These are phyloP conservation scores for Delia radicum DNA, from an alignment of 1,140 invertebrate genomes.

Conservation along the genomic window DNA sequence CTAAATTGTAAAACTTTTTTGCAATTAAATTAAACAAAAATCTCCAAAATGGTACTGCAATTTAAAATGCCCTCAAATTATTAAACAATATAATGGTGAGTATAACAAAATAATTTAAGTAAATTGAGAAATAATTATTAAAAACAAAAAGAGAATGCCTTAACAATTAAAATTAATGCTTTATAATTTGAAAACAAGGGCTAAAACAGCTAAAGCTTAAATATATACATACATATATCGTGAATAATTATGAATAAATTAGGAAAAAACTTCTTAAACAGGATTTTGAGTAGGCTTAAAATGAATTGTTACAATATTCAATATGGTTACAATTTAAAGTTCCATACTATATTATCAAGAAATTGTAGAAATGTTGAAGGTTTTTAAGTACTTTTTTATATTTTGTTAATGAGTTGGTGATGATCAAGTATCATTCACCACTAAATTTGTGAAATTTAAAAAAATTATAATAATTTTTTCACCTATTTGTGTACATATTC, in stretches of 20 bases:
- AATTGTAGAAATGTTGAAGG: no score
- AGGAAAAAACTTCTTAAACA: no score
- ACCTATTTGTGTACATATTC: not conserved
- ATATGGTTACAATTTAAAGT: no score
- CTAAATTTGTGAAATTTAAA: not conserved
- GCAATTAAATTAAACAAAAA: slow-evolving; percentile 2
- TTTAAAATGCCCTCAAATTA: slow-evolving; percentile 6
- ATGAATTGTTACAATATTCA: no score
- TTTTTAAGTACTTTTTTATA: no score
- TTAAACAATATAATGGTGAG: not conserved
- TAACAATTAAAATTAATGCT: not conserved
- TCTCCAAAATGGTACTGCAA: slow-evolving; percentile 3
- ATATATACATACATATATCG: no score
- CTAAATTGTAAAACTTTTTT: slow-evolving; percentile 3
- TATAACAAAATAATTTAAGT: slow-evolving; percentile 9
- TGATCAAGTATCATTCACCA: slow-evolving; percentile 19
- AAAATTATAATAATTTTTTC: not conserved
- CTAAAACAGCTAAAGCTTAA: not conserved
- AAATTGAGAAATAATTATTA: not conserved
- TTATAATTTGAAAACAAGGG: not conserved
- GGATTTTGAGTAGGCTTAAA: no score
- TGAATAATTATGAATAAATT: no score
- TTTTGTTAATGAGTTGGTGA: slow-evolving; percentile 18
- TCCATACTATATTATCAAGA: no score
- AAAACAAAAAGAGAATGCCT: not conserved